Evolutionary conservation across 2,113 vertebrate species (phyloP).

Genomic region (Falco punctatus): DNA sequence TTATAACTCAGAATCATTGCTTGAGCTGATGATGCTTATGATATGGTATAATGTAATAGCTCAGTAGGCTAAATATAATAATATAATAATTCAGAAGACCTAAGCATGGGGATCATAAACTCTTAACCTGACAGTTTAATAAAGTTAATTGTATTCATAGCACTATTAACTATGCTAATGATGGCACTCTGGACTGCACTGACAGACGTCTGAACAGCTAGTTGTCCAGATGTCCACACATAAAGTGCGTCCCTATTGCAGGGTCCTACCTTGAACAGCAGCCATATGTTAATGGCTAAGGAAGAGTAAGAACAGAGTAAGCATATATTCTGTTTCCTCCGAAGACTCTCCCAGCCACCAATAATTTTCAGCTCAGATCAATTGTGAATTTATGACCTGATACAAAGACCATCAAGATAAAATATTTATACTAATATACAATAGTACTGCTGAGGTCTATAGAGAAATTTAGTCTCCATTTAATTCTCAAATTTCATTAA

Average conservation of each 20-base stretch:
- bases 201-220: background rate
- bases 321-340: background rate
- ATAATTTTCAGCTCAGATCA: background rate
- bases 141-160: background rate
- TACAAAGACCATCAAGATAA: background rate
- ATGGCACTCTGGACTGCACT: background rate
- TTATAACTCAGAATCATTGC: background rate
- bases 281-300: background rate
- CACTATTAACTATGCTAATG: background rate
- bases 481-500: constrained; percentile 9
- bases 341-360: background rate
- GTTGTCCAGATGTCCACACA: background rate
- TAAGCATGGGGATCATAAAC: background rate
- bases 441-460: background rate
- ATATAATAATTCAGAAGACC: background rate
- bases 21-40: background rate
- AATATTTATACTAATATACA: background rate
- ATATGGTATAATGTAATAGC: background rate
- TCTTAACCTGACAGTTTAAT: background rate
- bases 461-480: background rate
- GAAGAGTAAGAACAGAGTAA: background rate
- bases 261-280: background rate
- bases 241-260: background rate
- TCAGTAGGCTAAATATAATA: background rate
- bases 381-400: background rate